A percentile compares a stretch with the other conserved stretches of the same genome.
Evolutionary conservation across 2,888 invertebrate species (phyloP).

Genomic region (Pegoplata infirma): DNA sequence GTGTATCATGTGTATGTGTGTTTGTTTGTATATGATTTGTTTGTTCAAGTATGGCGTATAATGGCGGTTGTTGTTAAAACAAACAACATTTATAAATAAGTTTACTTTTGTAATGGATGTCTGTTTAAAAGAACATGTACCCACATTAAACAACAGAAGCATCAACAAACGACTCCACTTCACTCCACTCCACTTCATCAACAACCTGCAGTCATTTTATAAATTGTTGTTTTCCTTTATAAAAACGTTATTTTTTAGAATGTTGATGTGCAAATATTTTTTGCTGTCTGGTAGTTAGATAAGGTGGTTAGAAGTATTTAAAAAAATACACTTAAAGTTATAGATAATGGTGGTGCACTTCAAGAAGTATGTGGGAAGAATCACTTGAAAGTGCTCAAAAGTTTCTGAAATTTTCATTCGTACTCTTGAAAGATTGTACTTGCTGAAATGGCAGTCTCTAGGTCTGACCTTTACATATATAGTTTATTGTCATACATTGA

Average conservation of each 20-base stretch:
- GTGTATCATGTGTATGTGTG: not conserved
- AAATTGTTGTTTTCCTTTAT: not conserved
- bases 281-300: not conserved
- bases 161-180: not conserved
- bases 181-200: constrained; percentile 13
- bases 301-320: not conserved
- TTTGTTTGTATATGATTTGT: constrained; percentile 6
- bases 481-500: too few species aligned
- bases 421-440: too few species aligned
- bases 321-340: not conserved
- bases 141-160: constrained; percentile 22
- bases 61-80: constrained; percentile 63
- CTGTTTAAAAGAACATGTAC: constrained; percentile 50
- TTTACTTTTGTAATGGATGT: constrained; percentile 65
- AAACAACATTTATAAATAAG: constrained; percentile 64
- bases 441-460: too few species aligned
- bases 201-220: constrained; percentile 42
- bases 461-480: too few species aligned
- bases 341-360: too few species aligned
- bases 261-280: too few species aligned
- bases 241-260: not conserved
- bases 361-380: too few species aligned
- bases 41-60: constrained; percentile 56
- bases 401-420: too few species aligned
- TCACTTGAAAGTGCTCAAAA: too few species aligned